Percentiles rank a stretch among this genome's conserved stretches.
Conservation (phyloP, 2,797 vertebrate species). For the Remorina albescens region DNA sequence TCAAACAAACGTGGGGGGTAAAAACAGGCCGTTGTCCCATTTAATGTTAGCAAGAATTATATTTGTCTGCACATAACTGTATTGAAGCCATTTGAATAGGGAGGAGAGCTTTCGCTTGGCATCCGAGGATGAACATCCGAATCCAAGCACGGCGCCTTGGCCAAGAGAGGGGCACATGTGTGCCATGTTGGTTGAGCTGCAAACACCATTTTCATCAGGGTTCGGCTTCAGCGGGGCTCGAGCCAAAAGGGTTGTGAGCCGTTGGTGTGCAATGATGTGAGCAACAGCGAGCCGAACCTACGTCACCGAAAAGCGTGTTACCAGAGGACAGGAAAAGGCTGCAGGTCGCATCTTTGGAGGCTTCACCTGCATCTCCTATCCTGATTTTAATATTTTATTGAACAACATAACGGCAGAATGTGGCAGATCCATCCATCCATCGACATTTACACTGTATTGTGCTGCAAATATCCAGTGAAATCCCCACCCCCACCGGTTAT, state of each 20-base stretch:
- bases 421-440: neutral
- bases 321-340: neutral
- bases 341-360: neutral
- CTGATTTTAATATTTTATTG: too few species aligned
- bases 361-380: too few species aligned
- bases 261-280: neutral
- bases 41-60: conserved; percentile 1
- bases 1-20: conserved; percentile 6
- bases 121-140: conserved; percentile 1
- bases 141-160: neutral
- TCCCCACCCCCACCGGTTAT: too few species aligned
- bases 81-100: conserved; percentile 17
- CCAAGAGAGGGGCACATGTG: too few species aligned
- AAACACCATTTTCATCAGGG: neutral
- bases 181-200: neutral
- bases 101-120: conserved; percentile 12
- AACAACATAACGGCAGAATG: neutral
- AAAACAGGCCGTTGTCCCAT: neutral
- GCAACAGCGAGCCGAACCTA: neutral
- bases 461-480: neutral
- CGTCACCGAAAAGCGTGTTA: neutral
- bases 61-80: neutral
- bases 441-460: neutral
- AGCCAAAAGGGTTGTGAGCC: neutral
- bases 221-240: neutral